These are phyloP conservation scores for Glyphotaelius pellucidus DNA, from an alignment of 2,888 invertebrate species.

Conservation along the genomic window DNA sequence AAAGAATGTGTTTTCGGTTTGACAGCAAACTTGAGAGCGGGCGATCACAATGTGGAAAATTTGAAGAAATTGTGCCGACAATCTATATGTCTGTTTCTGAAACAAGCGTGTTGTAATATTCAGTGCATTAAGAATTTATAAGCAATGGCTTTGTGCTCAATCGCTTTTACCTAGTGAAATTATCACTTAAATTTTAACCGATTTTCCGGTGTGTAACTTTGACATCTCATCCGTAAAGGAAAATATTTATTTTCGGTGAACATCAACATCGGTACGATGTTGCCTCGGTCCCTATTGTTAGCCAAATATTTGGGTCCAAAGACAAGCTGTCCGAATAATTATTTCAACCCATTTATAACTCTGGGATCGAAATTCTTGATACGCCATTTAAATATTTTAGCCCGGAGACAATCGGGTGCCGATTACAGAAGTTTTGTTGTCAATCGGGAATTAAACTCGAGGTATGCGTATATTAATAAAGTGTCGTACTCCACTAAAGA, in stretches of 20 bases:
- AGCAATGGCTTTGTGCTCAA: slow-evolving; percentile 15
- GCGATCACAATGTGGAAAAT: slow-evolving; percentile 21
- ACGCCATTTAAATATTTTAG: slow-evolving; percentile 46
- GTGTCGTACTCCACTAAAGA: slow-evolving; percentile 14
- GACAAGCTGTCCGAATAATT: slow-evolving; percentile 39
- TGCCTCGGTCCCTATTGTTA: slow-evolving; percentile 58
- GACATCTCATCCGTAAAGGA: slow-evolving; percentile 17
- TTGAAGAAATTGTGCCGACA: background rate
- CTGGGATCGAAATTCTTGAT: slow-evolving; percentile 31
- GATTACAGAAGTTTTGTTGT: slow-evolving; percentile 23
- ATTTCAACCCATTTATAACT: slow-evolving; percentile 37
- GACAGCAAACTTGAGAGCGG: slow-evolving; percentile 32
- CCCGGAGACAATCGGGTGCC: background rate
- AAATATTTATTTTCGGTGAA: slow-evolving; percentile 2
- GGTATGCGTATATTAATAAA: slow-evolving; percentile 19
- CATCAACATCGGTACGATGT: slow-evolving; percentile 52
- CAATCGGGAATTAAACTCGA: slow-evolving; percentile 22
- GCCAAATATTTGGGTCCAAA: slow-evolving; percentile 50
- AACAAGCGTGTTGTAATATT: background rate
- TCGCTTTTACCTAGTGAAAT: background rate
- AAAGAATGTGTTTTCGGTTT: background rate
- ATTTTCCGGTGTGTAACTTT: slow-evolving; percentile 16
- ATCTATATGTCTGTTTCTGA: background rate
- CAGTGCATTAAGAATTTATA: background rate
- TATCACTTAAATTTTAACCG: slow-evolving; percentile 15